Percentiles rank a stretch among this genome's conserved stretches.
phyloP scores from a whole-genome alignment of 2,113 vertebrate species.

The Eira barbara region DNA sequence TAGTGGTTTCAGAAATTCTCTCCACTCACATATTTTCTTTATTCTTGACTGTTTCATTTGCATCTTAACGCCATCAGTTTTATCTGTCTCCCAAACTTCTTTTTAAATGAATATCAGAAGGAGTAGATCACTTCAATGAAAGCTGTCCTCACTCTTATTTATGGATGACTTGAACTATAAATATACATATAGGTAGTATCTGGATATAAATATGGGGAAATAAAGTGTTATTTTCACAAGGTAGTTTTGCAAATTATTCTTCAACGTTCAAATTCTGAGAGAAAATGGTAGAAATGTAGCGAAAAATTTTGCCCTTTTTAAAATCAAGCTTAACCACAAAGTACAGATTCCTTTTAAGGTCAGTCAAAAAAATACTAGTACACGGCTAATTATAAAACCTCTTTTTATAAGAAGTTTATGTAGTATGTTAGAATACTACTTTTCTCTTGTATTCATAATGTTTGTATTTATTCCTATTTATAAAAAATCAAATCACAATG shows the following conservation, averaged over 20 bases:
- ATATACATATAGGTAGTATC: neutral
- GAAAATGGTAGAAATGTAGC: neutral
- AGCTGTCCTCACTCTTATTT: neutral
- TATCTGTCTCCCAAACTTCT: neutral
- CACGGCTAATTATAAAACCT: neutral
- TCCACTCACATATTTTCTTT: neutral
- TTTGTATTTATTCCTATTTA: neutral
- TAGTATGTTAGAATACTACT: neutral
- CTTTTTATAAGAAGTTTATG: neutral
- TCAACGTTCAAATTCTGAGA: neutral
- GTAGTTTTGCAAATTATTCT: neutral
- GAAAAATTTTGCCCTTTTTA: neutral
- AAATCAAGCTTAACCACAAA: neutral
- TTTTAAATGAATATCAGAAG: neutral
- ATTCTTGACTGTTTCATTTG: neutral
- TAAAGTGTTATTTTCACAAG: neutral
- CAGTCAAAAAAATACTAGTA: neutral
- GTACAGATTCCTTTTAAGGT: neutral
- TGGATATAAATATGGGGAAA: neutral
- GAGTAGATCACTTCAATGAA: neutral
- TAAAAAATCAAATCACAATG: neutral
- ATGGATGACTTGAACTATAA: neutral
- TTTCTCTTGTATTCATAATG: neutral
- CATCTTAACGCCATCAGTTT: neutral
- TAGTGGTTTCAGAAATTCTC: neutral